Base-by-base conservation (phyloP, 2,797 vertebrate genomes). In the Hemibagrus guttatus region DNA sequence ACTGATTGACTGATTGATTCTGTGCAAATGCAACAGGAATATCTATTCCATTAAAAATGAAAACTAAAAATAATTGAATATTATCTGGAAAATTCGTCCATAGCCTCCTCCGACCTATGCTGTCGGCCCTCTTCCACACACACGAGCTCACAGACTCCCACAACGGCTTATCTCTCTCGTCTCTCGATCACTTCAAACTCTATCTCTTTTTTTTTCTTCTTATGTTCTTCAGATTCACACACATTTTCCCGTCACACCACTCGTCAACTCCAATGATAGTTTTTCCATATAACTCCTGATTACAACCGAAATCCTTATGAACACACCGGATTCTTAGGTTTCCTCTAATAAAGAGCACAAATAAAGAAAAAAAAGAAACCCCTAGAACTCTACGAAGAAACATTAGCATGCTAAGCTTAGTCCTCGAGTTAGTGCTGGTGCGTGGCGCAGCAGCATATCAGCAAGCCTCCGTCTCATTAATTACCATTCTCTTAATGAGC, bases 401-500 rank as follows among this genome's bases (percentile, higher is more conserved):
- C 54, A 23, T 35, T 26, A 39, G 76, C 19, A 26, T 35, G 56
- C 23, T 35, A 3, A 42, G 11, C 28, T 14, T 59, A 59, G 14
- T 59, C 31, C 76, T 59, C 11, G 49, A 54, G 31, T 59, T 12
- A 39, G 76, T 23, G 31, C 31, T 59, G 28, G 2, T 23, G 42
- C 21, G 54, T 58, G 31, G 76, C 21, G 54, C 54, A 13, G 76
- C 12, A 11, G 31, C 54, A 23, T 52, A 64, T 61, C 49, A 14
- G 66, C 75, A 21, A 71, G 68, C 59, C 87, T 61, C 61, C 3
- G 63, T 89, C 88, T 91, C 89, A 91, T 94, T 92, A 90, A 87
- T 92, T 90, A 89, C 86, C 81, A 79, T 90, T 91, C 88, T 89
- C 87, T 64, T 92, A 92, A 93, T 89, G 90, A 92, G 89, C 82